Conservation (phyloP, 1,140 invertebrate species). For the Tetragonula clypearis region DNA sequence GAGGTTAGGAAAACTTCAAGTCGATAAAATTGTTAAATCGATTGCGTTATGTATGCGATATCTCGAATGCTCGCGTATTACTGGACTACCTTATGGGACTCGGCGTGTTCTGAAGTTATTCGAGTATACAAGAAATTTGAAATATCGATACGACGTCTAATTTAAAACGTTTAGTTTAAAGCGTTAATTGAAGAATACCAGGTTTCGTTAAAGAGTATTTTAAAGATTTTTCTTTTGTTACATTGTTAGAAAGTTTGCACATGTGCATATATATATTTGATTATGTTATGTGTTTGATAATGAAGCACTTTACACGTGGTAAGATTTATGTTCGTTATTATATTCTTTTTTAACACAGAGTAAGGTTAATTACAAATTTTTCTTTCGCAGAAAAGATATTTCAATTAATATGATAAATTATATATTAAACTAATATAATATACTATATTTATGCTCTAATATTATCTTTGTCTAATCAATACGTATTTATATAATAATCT, state of each 20-base stretch:
- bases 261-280: too few species aligned
- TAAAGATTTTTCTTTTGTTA: neutral
- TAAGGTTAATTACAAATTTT: too few species aligned
- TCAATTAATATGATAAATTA: too few species aligned
- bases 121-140: neutral
- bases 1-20: conserved; percentile 17
- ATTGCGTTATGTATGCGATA: neutral
- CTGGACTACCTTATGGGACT: neutral
- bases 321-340: too few species aligned
- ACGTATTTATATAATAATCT: too few species aligned
- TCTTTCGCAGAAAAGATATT: too few species aligned
- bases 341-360: too few species aligned
- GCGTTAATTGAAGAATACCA: neutral
- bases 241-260: neutral
- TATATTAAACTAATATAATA: too few species aligned
- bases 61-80: neutral
- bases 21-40: conserved; percentile 7
- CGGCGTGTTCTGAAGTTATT: neutral
- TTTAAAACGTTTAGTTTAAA: neutral
- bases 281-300: too few species aligned
- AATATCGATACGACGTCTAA: neutral
- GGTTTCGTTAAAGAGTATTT: neutral
- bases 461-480: too few species aligned
- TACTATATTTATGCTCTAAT: too few species aligned
- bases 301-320: too few species aligned